Percentiles rank a stretch among this genome's conserved stretches.
phyloP scores from a whole-genome alignment of 2,888 invertebrate genomes.

The Amorpha juglandis region DNA sequence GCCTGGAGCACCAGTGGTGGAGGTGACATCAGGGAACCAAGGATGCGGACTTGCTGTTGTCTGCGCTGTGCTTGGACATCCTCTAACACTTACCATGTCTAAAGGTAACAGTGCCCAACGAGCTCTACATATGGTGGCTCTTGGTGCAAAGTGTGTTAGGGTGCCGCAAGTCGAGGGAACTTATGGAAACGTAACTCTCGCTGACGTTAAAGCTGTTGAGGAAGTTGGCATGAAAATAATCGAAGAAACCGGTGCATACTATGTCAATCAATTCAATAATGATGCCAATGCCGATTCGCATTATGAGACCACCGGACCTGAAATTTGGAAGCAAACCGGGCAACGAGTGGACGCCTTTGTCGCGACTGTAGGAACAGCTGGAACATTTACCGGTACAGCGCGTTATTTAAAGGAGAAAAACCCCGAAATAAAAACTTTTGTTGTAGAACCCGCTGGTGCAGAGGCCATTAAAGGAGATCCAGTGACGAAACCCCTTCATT shows the following conservation, averaged over 20 bases:
- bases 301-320: slow-evolving; percentile 74
- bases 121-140: slow-evolving; percentile 77
- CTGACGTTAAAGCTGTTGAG: slow-evolving; percentile 71
- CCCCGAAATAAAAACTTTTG: slow-evolving; percentile 62
- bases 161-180: slow-evolving; percentile 76
- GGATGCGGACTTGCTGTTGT: slow-evolving; percentile 77
- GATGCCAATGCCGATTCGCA: slow-evolving; percentile 64
- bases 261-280: slow-evolving; percentile 74
- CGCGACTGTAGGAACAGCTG: slow-evolving; percentile 73
- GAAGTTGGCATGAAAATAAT: slow-evolving; percentile 60
- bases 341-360: slow-evolving; percentile 72
- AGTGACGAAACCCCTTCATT: slow-evolving; percentile 73
- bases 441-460: slow-evolving; percentile 73
- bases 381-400: slow-evolving; percentile 70
- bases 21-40: slow-evolving; percentile 77
- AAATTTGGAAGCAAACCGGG: slow-evolving; percentile 78
- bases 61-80: slow-evolving; percentile 72
- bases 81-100: slow-evolving; percentile 74
- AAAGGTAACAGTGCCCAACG: slow-evolving; percentile 74
- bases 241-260: slow-evolving; percentile 65
- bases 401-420: slow-evolving; percentile 73
- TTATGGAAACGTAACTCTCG: slow-evolving; percentile 73
- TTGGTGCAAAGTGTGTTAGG: slow-evolving; percentile 71
- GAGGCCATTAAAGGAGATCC: slow-evolving; percentile 71
- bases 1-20: slow-evolving; percentile 67